Evolutionary conservation across 64 coral and sea anemone genomes (phyloP).

Genomic region (Stichodactyla helianthus): DNA sequence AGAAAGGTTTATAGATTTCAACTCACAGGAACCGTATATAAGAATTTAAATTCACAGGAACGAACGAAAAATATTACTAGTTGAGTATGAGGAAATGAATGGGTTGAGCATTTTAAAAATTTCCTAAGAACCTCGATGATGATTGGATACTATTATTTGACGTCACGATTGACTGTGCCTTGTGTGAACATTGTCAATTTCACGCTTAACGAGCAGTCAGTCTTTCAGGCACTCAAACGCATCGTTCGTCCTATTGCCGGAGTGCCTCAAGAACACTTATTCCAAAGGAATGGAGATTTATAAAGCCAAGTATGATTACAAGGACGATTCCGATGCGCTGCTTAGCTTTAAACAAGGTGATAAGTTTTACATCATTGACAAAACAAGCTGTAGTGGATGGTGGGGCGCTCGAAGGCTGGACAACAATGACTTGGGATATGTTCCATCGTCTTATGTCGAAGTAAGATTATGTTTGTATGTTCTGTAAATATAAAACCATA

Average conservation of each 20-base stretch:
- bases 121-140: not conserved
- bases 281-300: constrained; percentile 42
- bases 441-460: constrained; percentile 48
- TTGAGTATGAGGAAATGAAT: not conserved
- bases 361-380: constrained; percentile 48
- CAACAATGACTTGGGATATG: constrained; percentile 57
- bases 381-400: constrained; percentile 26
- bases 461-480: constrained; percentile 27
- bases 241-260: not conserved
- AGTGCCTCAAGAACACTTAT: not conserved
- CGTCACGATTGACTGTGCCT: not conserved
- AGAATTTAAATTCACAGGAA: no score
- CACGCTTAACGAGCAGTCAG: not conserved
- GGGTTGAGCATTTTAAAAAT: not conserved
- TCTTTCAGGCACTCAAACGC: not conserved
- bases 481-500: constrained; percentile 9
- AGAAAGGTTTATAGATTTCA: not conserved
- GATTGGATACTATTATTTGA: not conserved
- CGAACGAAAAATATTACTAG: not conserved
- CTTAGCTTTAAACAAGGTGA: constrained; percentile 47
- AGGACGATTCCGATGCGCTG: constrained; percentile 18
- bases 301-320: constrained; percentile 50
- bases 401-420: constrained; percentile 45
- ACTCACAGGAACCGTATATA: no score
- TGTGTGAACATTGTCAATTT: constrained; percentile 7